Percentiles rank a stretch among this genome's conserved stretches.
Evolutionary conservation across 2,888 invertebrate genomes (phyloP).

Genomic region (Aspidiotus rigidus): DNA sequence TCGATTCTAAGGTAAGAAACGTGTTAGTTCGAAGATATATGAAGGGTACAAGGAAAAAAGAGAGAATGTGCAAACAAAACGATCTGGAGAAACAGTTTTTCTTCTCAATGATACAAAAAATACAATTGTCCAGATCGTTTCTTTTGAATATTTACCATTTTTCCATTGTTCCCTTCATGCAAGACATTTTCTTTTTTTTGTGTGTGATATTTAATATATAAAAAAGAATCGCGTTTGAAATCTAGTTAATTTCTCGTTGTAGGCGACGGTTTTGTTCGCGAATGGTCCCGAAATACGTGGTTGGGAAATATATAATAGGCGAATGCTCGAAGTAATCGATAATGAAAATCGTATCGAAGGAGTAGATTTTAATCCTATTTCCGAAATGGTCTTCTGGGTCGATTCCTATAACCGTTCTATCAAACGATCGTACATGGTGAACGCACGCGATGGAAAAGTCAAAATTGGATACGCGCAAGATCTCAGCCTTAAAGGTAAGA

Average conservation of each 20-base stretch:
- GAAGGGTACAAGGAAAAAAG: neutral
- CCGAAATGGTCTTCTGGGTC: slow-evolving; percentile 89
- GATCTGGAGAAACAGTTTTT: no score
- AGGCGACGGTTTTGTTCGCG: slow-evolving; percentile 39
- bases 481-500: slow-evolving; percentile 59
- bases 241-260: slow-evolving; percentile 6
- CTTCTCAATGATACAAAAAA: no score
- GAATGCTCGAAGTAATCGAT: slow-evolving; percentile 64
- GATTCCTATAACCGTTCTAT: slow-evolving; percentile 85
- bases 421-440: slow-evolving; percentile 81
- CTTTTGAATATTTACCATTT: no score
- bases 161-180: no score
- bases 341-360: slow-evolving; percentile 84
- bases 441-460: slow-evolving; percentile 64
- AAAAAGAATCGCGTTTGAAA: neutral
- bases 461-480: slow-evolving; percentile 79
- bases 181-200: no score
- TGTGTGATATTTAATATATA: neutral
- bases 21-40: neutral
- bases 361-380: slow-evolving; percentile 75
- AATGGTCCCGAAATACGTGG: slow-evolving; percentile 66
- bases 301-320: slow-evolving; percentile 53
- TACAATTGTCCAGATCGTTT: no score
- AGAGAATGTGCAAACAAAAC: no score
- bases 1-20: slow-evolving; percentile 51